phyloP scores from a whole-genome alignment of 1,140 invertebrate genomes.

The Phthorimaea operculella region DNA sequence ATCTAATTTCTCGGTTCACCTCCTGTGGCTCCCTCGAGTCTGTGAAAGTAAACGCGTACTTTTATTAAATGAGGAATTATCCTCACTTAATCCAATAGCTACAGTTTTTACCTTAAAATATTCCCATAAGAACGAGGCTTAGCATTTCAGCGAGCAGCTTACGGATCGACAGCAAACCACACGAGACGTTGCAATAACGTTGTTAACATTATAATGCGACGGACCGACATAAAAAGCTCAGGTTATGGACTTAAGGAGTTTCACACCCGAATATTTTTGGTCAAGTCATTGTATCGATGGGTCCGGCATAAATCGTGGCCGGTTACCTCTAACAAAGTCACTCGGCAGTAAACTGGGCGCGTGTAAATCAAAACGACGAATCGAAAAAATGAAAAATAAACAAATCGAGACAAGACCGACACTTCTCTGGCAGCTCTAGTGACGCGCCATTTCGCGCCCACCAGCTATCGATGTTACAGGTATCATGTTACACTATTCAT shows the following conservation, averaged over 20 bases:
- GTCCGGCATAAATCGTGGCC: constrained; percentile 52
- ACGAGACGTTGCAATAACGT: constrained; percentile 27
- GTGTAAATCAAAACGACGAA: constrained; percentile 63
- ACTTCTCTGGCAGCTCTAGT: constrained; percentile 36
- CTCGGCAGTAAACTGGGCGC: constrained; percentile 51
- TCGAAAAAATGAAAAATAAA: constrained; percentile 51
- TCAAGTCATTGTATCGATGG: constrained; percentile 40
- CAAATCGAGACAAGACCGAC: constrained; percentile 38
- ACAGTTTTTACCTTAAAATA: no score
- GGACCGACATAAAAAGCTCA: constrained; percentile 27
- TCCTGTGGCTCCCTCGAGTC: not conserved
- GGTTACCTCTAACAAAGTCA: constrained; percentile 60
- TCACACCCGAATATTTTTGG: constrained; percentile 47
- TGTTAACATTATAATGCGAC: constrained; percentile 33
- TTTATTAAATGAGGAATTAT: no score
- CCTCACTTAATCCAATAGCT: no score
- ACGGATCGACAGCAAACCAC: not conserved
- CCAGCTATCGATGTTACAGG: not conserved
- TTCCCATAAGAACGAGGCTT: no score
- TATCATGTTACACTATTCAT: not conserved
- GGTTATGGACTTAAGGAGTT: constrained; percentile 28
- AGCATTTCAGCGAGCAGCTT: not conserved
- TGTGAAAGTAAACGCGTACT: not conserved
- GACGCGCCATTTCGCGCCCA: constrained; percentile 16
- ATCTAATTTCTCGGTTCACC: constrained; percentile 21